These are phyloP conservation scores for Neuroterus valhalla DNA, from an alignment of 1,140 invertebrate species.

Conservation along the genomic window DNA sequence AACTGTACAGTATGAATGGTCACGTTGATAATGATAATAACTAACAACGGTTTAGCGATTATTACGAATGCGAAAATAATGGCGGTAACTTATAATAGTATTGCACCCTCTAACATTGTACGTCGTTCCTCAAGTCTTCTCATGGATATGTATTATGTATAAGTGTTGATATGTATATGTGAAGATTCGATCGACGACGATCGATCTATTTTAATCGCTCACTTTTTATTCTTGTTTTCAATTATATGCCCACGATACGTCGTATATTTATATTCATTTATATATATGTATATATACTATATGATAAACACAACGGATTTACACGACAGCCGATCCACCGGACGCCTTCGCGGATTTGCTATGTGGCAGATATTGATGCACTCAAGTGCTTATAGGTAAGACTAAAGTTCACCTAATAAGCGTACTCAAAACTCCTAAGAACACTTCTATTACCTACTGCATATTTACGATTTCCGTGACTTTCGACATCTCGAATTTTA, in stretches of 20 bases:
- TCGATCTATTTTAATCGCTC: constrained; percentile 4
- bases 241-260: constrained; percentile 17
- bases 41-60: constrained; percentile 31
- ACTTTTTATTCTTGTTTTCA: background rate
- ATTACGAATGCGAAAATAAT: constrained; percentile 22
- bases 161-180: constrained; percentile 44
- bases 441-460: background rate
- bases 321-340: constrained; percentile 48
- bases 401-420: constrained; percentile 23
- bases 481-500: background rate
- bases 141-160: constrained; percentile 47
- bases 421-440: constrained; percentile 5
- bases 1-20: constrained; percentile 41
- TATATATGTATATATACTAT: constrained; percentile 69
- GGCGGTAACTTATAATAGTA: constrained; percentile 23
- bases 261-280: constrained; percentile 1
- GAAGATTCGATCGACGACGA: constrained; percentile 21
- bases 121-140: constrained; percentile 50
- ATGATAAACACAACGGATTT: constrained; percentile 71
- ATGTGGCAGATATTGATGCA: constrained; percentile 22
- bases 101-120: constrained; percentile 49
- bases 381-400: constrained; percentile 2
- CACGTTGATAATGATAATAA: constrained; percentile 22
- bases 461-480: background rate
- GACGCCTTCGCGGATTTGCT: constrained; percentile 4